A percentile compares a stretch with the other conserved stretches of the same genome.
Conservation (phyloP, 2,797 vertebrate genomes). For the Chloroceryle amazona region DNA sequence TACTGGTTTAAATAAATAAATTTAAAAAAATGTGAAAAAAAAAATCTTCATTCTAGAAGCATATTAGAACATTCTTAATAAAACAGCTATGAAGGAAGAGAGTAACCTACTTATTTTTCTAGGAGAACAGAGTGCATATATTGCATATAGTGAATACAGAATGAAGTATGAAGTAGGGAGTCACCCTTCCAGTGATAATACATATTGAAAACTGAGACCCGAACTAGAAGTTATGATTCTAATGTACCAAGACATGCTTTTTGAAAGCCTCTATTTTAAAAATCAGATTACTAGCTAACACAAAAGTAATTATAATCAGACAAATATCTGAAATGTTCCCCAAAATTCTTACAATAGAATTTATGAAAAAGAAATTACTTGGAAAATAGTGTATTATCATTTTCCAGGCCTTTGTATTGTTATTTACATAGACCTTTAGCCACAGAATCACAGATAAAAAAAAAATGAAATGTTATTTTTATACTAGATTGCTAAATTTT, state of each 20-base stretch:
- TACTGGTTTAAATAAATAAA: neutral
- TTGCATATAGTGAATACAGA: neutral
- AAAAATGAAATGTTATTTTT: neutral
- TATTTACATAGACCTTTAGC: neutral
- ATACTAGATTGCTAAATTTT: neutral
- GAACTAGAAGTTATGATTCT: neutral
- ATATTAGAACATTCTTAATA: neutral
- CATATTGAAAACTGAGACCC: neutral
- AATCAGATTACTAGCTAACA: neutral
- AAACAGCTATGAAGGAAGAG: neutral
- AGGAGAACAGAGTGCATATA: neutral
- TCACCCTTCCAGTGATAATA: neutral
- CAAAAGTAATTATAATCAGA: neutral
- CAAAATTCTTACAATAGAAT: neutral
- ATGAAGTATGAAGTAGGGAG: neutral
- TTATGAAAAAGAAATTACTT: neutral
- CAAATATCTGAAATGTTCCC: neutral
- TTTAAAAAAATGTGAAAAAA: neutral
- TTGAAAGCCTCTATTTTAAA: neutral
- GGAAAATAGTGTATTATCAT: neutral
- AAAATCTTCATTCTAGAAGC: neutral
- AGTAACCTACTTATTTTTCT: neutral
- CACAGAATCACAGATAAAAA: neutral
- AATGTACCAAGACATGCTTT: neutral
- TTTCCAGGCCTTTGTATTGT: neutral